Base-by-base conservation (phyloP, 2,888 invertebrate genomes). In the Rhaphigaster nebulosa region DNA sequence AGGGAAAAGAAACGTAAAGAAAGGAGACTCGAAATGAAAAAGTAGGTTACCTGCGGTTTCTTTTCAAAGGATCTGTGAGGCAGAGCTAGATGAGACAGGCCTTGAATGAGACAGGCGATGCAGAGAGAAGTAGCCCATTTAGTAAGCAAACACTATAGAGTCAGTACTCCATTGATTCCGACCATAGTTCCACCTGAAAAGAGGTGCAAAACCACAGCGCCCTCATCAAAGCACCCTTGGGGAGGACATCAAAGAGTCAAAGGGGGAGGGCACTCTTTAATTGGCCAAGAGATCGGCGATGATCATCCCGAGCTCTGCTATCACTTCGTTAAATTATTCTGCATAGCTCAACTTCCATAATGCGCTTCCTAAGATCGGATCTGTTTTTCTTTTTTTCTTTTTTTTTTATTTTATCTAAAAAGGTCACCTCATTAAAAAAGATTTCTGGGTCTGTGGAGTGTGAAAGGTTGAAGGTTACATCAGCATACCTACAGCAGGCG, bases 251-350 rank as follows among this genome's bases (percentile, higher is more conserved):
- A 70, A 70, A 70, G 70, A 70, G 70, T 70, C 70, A 70, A 70
- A 70, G 70, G 70, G 20, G 38, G 8, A 70, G 70, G 34, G 34
- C 34, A 70, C 70, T 70, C 70, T 70, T 70, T 70, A 70, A 70
- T 70, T 70, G 70, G 70, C 70, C 70, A 70, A 70, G 70, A 70
- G 70, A 70, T 70, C 34, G 70, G 70, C 15, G 70, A 70, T 70
- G 70, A 70, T 70, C 34, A 34, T 70, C 70, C 34, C 65, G 13
- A 70, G 70, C 6, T 34, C 70, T 38, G 34, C 18, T 70, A 88
- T 88, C 88, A 54, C 52, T 88, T 88, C 88, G 88, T 88, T 88
- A 88, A 88, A 88, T 88, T 88, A 60, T 88, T 88, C 88, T 88
- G 88, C 88, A 65, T 65, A n/a, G 60, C 88, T 88, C 88, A 3